Conservation (phyloP, 2,888 invertebrate species). For the Leptinotarsa juncta region DNA sequence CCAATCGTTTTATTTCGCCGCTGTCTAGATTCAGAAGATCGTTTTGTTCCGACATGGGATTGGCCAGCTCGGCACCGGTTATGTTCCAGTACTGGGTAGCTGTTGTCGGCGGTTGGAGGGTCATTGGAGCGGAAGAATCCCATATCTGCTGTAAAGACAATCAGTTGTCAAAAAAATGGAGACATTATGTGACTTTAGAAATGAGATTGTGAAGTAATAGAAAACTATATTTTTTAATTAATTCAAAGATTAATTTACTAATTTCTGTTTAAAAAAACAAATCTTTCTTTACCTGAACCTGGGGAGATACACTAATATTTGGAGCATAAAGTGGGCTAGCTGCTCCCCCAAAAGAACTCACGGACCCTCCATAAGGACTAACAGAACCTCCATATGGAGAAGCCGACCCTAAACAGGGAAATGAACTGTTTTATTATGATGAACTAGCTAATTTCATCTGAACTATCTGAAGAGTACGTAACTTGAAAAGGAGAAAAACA, state of each 20-base stretch:
- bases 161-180: background rate
- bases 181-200: no score
- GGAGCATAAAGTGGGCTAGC: slow-evolving; percentile 26
- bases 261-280: background rate
- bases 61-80: slow-evolving; percentile 21
- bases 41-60: slow-evolving; percentile 39
- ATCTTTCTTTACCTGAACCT: slow-evolving; percentile 27
- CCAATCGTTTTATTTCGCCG: slow-evolving; percentile 60
- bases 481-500: no score
- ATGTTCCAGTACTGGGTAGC: slow-evolving; percentile 28
- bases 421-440: slow-evolving; percentile 7
- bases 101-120: slow-evolving; percentile 26
- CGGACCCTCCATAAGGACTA: slow-evolving; percentile 33
- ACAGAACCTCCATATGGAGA: slow-evolving; percentile 42
- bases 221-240: no score
- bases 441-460: no score
- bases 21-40: slow-evolving; percentile 66
- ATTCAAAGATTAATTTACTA: no score
- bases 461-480: no score
- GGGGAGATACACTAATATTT: slow-evolving; percentile 30
- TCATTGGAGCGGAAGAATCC: slow-evolving; percentile 25
- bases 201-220: no score
- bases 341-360: slow-evolving; percentile 25
- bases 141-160: slow-evolving; percentile 22
- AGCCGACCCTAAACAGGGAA: slow-evolving; percentile 34